These are phyloP conservation scores for Champsocephalus gunnari DNA, from an alignment of 2,797 vertebrate species.

Conservation along the genomic window DNA sequence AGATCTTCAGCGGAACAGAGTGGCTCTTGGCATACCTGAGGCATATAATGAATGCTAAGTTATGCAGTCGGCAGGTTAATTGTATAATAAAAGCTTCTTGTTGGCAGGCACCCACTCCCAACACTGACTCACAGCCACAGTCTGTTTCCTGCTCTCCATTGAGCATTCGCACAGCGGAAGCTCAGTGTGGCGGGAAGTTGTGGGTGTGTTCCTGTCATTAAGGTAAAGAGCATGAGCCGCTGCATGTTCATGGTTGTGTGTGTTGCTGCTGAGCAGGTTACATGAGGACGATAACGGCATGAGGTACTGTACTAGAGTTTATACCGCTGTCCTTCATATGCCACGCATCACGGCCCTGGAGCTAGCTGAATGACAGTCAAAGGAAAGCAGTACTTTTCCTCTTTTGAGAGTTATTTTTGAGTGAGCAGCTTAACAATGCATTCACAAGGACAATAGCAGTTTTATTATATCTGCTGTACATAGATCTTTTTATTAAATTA, in stretches of 20 bases:
- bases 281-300: not conserved
- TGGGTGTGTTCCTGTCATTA: conserved; percentile 45
- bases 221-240: not conserved
- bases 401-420: no score
- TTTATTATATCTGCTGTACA: no score
- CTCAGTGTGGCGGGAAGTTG: conserved; percentile 27
- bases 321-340: no score
- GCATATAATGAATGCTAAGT: conserved; percentile 60
- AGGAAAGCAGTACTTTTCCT: no score
- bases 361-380: no score
- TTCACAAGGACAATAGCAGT: no score
- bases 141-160: conserved; percentile 28
- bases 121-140: conserved; percentile 49
- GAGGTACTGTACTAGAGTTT: not conserved
- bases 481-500: no score
- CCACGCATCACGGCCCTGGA: no score
- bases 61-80: conserved; percentile 56
- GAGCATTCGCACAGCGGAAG: conserved; percentile 22
- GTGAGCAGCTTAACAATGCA: no score
- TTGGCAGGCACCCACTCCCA: conserved; percentile 60
- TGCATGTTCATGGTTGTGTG: conserved; percentile 10
- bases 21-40: conserved; percentile 24
- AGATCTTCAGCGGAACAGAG: conserved; percentile 25
- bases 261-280: conserved; percentile 18
- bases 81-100: conserved; percentile 66